Evolutionary conservation across 2,113 vertebrate genomes (phyloP).

Genomic region (Muscicapa adusta): DNA sequence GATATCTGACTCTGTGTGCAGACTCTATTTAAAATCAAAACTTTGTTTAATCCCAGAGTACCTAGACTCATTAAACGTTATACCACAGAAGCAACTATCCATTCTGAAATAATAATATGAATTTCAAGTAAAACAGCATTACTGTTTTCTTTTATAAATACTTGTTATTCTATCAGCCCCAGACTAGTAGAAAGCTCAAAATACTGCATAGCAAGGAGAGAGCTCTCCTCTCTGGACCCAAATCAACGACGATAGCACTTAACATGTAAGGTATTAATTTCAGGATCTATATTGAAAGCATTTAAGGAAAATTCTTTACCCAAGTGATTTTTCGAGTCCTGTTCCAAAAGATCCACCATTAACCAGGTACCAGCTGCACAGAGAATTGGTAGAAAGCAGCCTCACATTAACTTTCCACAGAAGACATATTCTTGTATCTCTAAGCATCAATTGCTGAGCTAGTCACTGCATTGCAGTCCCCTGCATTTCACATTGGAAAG

Average conservation of each 20-base stretch:
- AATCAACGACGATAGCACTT: background rate
- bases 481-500: background rate
- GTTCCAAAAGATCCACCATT: background rate
- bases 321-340: background rate
- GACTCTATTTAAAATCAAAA: background rate
- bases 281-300: background rate
- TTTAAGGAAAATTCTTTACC: background rate
- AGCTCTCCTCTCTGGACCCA: background rate
- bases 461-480: background rate
- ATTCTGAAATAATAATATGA: background rate
- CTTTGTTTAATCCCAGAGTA: background rate
- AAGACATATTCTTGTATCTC: background rate
- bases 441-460: background rate
- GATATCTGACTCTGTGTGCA: background rate
- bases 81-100: background rate
- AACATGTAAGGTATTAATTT: background rate
- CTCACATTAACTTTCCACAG: background rate
- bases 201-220: background rate
- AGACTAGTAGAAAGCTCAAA: background rate
- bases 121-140: background rate
- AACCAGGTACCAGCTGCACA: background rate
- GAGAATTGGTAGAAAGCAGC: background rate
- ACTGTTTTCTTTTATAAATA: background rate
- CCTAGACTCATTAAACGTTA: background rate
- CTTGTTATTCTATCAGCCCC: background rate